These are phyloP conservation scores for Tachystola acroxantha DNA, from an alignment of 2,888 invertebrate species.

Conservation along the genomic window DNA sequence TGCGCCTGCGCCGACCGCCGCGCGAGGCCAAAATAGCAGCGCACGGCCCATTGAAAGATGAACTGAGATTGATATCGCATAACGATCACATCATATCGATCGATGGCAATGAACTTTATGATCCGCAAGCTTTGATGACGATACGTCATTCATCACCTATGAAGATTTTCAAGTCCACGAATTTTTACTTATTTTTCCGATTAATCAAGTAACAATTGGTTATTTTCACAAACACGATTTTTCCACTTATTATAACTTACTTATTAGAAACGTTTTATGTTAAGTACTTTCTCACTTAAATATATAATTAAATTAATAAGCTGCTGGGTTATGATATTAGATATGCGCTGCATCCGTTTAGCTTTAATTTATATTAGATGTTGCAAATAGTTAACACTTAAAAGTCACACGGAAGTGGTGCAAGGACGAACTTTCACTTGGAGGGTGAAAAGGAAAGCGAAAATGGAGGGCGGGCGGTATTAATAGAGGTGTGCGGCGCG, in stretches of 20 bases:
- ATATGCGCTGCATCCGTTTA: neutral
- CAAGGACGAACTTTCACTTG: constrained; percentile 16
- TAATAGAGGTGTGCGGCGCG: constrained; percentile 60
- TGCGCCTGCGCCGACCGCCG: constrained; percentile 6
- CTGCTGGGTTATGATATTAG: too few species aligned
- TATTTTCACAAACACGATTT: neutral
- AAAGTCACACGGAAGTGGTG: neutral
- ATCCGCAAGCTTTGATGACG: constrained; percentile 2
- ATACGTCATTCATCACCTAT: neutral
- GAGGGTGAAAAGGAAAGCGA: constrained; percentile 36
- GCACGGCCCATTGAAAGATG: constrained; percentile 31
- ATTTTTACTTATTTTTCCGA: too few species aligned
- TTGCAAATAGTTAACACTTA: neutral
- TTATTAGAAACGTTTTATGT: neutral
- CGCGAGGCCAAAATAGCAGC: constrained; percentile 52
- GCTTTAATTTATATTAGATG: neutral
- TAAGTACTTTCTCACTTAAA: neutral
- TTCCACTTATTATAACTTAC: neutral
- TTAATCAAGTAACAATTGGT: too few species aligned
- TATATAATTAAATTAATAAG: neutral
- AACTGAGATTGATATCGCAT: constrained; percentile 16
- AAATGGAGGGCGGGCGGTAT: constrained; percentile 57
- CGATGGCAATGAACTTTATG: constrained; percentile 30
- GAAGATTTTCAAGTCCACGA: too few species aligned
- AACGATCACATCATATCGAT: constrained; percentile 16